Evolutionary conservation across 2,113 vertebrate genomes (phyloP).

Genomic region (Phalacrocorax brasilianus): DNA sequence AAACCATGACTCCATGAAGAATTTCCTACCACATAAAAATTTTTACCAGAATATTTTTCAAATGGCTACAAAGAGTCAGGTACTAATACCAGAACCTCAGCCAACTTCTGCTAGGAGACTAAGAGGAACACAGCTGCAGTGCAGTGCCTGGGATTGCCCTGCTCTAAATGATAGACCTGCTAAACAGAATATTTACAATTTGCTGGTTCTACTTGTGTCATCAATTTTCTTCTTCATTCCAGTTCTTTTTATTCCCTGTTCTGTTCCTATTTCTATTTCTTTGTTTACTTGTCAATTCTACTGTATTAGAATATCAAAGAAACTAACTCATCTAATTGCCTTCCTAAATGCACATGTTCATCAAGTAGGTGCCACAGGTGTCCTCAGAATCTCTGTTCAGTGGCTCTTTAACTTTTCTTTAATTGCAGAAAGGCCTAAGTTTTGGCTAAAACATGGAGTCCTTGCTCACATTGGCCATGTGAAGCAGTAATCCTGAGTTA

Average conservation of each 20-base stretch:
- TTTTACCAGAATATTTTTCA: background rate
- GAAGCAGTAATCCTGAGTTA: background rate
- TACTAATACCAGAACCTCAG: background rate
- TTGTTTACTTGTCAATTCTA: background rate
- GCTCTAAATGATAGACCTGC: background rate
- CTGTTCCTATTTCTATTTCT: background rate
- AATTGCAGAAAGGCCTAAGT: background rate
- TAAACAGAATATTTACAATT: background rate
- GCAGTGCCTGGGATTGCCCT: background rate
- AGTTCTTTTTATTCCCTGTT: background rate
- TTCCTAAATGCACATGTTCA: background rate
- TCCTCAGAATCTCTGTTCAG: background rate
- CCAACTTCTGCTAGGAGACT: background rate
- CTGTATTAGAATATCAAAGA: background rate
- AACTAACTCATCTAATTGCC: background rate
- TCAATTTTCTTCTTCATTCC: background rate
- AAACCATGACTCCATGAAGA: background rate
- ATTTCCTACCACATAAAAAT: background rate
- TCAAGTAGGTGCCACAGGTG: background rate
- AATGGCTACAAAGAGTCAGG: background rate
- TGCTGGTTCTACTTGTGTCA: background rate
- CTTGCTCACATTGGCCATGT: background rate
- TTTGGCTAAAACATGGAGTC: background rate
- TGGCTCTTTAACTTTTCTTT: background rate
- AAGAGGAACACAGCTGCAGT: background rate